Percentiles rank a stretch among this genome's conserved stretches.
Evolutionary conservation across 2,113 vertebrate genomes (phyloP).

Genomic region (Hoplias malabaricus): DNA sequence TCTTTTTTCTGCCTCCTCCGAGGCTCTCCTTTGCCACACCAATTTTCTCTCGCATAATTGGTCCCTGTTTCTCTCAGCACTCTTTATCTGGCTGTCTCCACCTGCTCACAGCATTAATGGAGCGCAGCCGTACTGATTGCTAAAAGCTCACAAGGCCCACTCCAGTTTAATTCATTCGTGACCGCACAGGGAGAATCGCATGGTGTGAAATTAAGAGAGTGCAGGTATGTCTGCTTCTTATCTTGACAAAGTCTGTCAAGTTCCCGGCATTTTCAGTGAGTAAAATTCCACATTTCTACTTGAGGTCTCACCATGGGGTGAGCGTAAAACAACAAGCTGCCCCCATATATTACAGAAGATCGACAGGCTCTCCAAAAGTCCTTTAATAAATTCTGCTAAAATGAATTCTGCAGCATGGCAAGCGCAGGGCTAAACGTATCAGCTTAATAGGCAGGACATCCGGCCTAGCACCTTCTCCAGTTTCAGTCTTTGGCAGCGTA

Average conservation of each 20-base stretch:
- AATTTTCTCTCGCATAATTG: slow-evolving; percentile 37
- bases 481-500: not conserved
- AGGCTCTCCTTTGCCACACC: slow-evolving; percentile 29
- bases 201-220: not conserved
- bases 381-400: not conserved
- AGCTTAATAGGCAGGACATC: not conserved
- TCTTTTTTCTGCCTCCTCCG: no score
- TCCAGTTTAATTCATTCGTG: slow-evolving; percentile 25
- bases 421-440: not conserved
- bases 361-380: not conserved
- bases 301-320: not conserved
- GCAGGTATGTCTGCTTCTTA: not conserved
- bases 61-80: not conserved
- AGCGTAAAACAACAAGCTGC: not conserved
- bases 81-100: slow-evolving; percentile 36
- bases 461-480: not conserved
- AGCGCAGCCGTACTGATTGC: slow-evolving; percentile 38
- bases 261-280: not conserved
- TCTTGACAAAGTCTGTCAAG: not conserved
- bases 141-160: slow-evolving; percentile 3
- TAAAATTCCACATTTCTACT: not conserved
- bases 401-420: not conserved
- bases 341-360: not conserved
- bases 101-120: slow-evolving; percentile 6
- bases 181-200: not conserved